Base-by-base conservation (phyloP, 2,797 vertebrate genomes). In the Lagothrix lagotricha region DNA sequence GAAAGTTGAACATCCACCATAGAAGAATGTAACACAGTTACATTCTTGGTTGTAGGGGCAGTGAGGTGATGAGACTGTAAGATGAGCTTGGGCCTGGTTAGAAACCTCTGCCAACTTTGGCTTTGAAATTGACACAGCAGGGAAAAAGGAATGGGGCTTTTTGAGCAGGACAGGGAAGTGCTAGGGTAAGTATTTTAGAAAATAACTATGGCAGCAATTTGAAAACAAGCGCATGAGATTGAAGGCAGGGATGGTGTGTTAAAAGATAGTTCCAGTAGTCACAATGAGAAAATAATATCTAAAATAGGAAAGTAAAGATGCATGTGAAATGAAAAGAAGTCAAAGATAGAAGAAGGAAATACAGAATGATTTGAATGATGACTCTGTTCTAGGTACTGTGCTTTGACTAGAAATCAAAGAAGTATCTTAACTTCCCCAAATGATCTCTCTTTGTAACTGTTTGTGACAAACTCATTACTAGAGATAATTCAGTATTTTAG, bases 361-460 rank as follows among this genome's bases (percentile, higher is more conserved):
- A 36, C 39, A 76, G 64, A 89, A 12, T 58, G 15, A 4, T 36
- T 72, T 28, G 46, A 70, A 33, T 48, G 5, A 50, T 83, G 76
- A 1, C 75, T 82, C 33, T 88, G 22, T 33, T 48, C n/a, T 26
- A 30, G 36, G n/a, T 19, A 19, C 64, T 11, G 36, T 24, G 36
- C 64, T 96, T 73, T 72, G 76, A 84, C 13, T 41, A 57, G 52
- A 93, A 81, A 44, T 88, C 84, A 48, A 73, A 88, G 54, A 92
- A 80, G 41, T 80, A 73, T 33, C 79, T 82, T 91, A 58, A 81
- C 54, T 75, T 41, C 17, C n/a, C 44, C n/a, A 82, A 79, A 67
- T 50, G 15, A 82, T 48, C 54, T 79, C 89, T 79, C n/a, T 86
- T 77, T 95, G 36, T 70, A 76, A 90, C 44, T 72, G 5, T 44